Base-by-base conservation (phyloP, 2,888 invertebrate species). In the Baccha elongata region DNA sequence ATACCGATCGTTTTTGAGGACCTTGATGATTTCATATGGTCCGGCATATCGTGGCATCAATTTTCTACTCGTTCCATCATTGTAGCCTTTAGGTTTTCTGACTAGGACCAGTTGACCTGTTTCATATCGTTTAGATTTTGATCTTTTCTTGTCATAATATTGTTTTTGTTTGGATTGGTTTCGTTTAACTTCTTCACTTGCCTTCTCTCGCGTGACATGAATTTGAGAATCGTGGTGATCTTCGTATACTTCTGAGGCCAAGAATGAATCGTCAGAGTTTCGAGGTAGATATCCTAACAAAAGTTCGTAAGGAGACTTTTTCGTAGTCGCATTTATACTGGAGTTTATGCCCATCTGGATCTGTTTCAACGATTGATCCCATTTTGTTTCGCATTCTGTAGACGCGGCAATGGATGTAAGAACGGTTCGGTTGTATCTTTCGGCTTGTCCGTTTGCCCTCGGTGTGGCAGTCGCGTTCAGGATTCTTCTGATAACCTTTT, bases 11-110 rank as follows among this genome's bases (percentile, higher is more conserved):
- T n/a, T n/a, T n/a, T n/a, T n/a, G n/a, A n/a, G n/a, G n/a, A n/a
- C 46, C 5, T 46, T 46, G 1, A 21, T 46, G 4, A 46, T 6
- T 21, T 46, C n/a, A 3, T 46, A 46, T 4, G 19, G 46, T 46
- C 46, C 46, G 6, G 11, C 5, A n/a, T 46, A 46, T 21, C 46
- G 1, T 1, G 46, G 21, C 46, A 46, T 46, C 4, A 46, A 21
- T 21, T 46, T 46, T n/a, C 46, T 10, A 21, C 46, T 46, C 19
- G 46, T n/a, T 4, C 21, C 46, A n/a, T 46, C 46, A n/a, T 21
- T 46, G n/a, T 21, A 21, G 4, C 46, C 21, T 21, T 46, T 46
- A 11, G n/a, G n/a, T 46, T 44, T 46, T 21, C 46, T 46, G n/a
- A 46, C 46, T 0, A 21, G 46, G 3, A 46, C 46, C 11, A n/a